Evolutionary conservation across 2,113 vertebrate genomes (phyloP), one percentile per base, ranked within the genome.

Genomic region (Muntiacus muntjak): DNA sequence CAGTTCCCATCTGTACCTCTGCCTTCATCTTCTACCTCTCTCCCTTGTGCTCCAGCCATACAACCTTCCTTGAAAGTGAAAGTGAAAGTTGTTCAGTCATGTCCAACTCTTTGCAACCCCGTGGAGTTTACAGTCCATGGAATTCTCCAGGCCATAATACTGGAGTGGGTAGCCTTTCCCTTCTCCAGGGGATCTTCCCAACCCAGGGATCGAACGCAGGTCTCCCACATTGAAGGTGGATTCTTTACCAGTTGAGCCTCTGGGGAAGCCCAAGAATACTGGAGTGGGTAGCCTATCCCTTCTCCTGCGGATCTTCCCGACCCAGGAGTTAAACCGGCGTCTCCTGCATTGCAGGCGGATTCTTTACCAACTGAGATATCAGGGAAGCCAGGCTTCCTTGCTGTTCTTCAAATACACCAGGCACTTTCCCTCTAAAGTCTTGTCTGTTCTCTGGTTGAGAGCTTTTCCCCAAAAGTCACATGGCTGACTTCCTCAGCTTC

Each of bases 241-340:
- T 71, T 40, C 17, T 71, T 71, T 71, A 71, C 9, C 17, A 36
- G 9, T 19, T 71, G 64, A 71, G 64, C n/a, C 64, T 23, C 64
- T 2, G 21, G 64, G 17, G 19, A 36, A 71, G n/a, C 17, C 64
- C 64, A 36, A 71, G 64, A 71, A 36, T 21, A 36, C n/a, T 36
- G 17, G 17, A 71, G n/a, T 21, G 19, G n/a, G 64, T 23, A 36
- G 64, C 64, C 64, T 71, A 11, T 36, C 19, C 64, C 64, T 71
- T 71, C 64, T 71, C n/a, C 64, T 36, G 64, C 17, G 9, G n/a
- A 36, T 71, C 64, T 71, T 71, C 64, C n/a, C 0, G 9, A 36
- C n/a, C 4, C n/a, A 36, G n/a, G 64, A 36, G 36, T 71, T 0
- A 9, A 36, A 71, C n/a, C 2, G 9, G n/a, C 9, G 16, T 71